Evolutionary conservation across 2,888 invertebrate species (phyloP), one percentile per base, ranked within the genome.

Genomic region (Xanthia icteritia): DNA sequence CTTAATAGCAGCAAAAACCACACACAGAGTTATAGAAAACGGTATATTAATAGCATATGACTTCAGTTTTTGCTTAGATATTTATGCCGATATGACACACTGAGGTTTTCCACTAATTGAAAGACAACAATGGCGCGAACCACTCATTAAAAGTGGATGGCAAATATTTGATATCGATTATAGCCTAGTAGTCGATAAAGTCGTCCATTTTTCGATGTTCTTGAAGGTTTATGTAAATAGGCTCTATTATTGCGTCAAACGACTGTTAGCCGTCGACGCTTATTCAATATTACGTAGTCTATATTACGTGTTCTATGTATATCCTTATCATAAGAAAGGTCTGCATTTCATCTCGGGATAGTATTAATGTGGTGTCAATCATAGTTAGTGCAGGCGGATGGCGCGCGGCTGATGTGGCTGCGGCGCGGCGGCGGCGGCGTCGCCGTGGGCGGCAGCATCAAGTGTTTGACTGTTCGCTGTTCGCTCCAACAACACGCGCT

Each of bases 371-470:
- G 80, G 85, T 89, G 90, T 91, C 90, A 90, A 90, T 90, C 88
- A 88, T 77, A 73, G 79, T 78, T 87, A 88, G 85, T 85, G 86
- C 83, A 83, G 69, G 70, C 79, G 82, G 86, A 76, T 80, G 78
- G 74, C 73, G 76, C 64, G 73, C 75, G 73, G 77, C 17, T 65
- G 78, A 65, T 78, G 70, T n/a, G 78, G 81, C 79, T 81, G 84
- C 74, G 88, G 88, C 88, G 81, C 78, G 81, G 84, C 73, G 88
- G 81, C 78, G 81, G 84, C 73, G 88, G 88, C 88, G 89, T 88
- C 89, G 64, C 77, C 82, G 91, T 91, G 89, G 90, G 92, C 92
- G 93, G 93, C 86, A 91, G 91, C 89, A 88, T 94, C 93, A 93
- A 94, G 93, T 92, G 93, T 90, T 92, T 89, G 86, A 86, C 87